Base-by-base conservation (phyloP, 2,113 vertebrate species). In the Oreocharis arfaki region DNA sequence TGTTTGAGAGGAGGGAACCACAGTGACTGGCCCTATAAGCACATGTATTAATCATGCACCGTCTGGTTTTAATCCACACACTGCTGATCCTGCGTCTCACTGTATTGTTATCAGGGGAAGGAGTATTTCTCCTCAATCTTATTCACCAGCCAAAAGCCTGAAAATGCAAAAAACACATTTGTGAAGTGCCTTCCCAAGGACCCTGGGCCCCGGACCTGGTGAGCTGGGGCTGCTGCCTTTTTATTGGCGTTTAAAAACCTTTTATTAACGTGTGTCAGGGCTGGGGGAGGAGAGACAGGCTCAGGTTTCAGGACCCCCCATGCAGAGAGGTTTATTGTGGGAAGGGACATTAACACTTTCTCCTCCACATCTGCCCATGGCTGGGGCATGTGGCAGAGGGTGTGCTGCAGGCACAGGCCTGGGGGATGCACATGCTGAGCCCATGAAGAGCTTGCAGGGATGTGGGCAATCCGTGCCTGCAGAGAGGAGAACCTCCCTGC, bases 121-220 rank as follows among this genome's bases (percentile, higher is more conserved):
- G 97, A 98, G 95, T 96, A 97, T 97, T 98, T 98, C 97, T 98
- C 97, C 93, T 98, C 97, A 98, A 97, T 98, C 97, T 98, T 97
- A 97, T 95, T 97, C 97, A 97, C 97, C 95, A 97, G 98, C 97
- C 98, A 98, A 98, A 98, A 98, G 94, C 89, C 87, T 97, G 97
- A 98, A 98, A 98, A 98, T 98, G 98, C 96, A 98, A 98, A 98
- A 98, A 98, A 97, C 98, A 98, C 96, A 98, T 96, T 98, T 97
- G 97, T 95, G 95, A 96, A 97, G 96, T 96, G 97, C 97, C 97
- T 98, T 98, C 96, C 96, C 97, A 87, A 97, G 97, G 97, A 98
- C 96, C 94, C 90, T 49, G 89, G 95, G 95, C 94, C 93, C 90
- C 90, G 90, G 93, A 96, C 96, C 96, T 87, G 89, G 96, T 98